A percentile compares a stretch with the other conserved stretches of the same genome.
phyloP scores from a whole-genome alignment of 2,888 invertebrate genomes.

The Dichetophora obliterata region DNA sequence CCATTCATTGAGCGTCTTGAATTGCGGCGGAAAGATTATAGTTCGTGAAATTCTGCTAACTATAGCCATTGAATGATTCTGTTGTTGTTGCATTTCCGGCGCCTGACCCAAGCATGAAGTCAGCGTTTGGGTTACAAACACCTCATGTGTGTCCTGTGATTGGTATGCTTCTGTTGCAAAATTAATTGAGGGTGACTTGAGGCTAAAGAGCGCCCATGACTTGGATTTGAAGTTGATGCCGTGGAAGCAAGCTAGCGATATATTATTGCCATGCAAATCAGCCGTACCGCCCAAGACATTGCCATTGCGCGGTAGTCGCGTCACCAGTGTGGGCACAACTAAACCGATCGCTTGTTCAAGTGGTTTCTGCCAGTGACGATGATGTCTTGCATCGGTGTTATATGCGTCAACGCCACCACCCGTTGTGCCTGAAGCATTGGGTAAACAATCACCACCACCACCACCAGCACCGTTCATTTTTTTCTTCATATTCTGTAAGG shows the following conservation, averaged over 20 bases:
- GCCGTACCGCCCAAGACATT: slow-evolving; percentile 90
- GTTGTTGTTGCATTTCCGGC: slow-evolving; percentile 72
- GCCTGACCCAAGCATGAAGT: slow-evolving; percentile 88
- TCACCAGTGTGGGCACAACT: slow-evolving; percentile 80
- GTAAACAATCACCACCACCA: slow-evolving; percentile 42
- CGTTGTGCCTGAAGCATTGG: slow-evolving; percentile 30
- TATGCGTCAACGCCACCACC: slow-evolving; percentile 56
- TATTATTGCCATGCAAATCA: slow-evolving; percentile 89
- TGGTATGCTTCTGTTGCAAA: slow-evolving; percentile 95
- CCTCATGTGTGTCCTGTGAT: slow-evolving; percentile 79
- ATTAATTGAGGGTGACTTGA: slow-evolving; percentile 92
- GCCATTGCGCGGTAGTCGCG: slow-evolving; percentile 78
- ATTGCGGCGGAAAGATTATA: slow-evolving; percentile 94
- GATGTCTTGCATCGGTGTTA: slow-evolving; percentile 80
- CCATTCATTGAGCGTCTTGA: slow-evolving; percentile 95
- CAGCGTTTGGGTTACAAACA: slow-evolving; percentile 90
- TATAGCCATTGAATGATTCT: slow-evolving; percentile 93
- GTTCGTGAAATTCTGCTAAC: slow-evolving; percentile 93
- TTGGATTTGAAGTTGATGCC: slow-evolving; percentile 97
- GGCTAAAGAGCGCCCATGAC: slow-evolving; percentile 95
- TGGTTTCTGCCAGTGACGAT: slow-evolving; percentile 95
- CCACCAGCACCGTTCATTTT: slow-evolving; percentile 59
- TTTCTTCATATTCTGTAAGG: slow-evolving; percentile 64
- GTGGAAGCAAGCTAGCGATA: slow-evolving; percentile 96
- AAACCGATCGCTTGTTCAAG: slow-evolving; percentile 85